Base-by-base conservation (phyloP, 2,113 vertebrate genomes). In the Acanthisitta chloris region DNA sequence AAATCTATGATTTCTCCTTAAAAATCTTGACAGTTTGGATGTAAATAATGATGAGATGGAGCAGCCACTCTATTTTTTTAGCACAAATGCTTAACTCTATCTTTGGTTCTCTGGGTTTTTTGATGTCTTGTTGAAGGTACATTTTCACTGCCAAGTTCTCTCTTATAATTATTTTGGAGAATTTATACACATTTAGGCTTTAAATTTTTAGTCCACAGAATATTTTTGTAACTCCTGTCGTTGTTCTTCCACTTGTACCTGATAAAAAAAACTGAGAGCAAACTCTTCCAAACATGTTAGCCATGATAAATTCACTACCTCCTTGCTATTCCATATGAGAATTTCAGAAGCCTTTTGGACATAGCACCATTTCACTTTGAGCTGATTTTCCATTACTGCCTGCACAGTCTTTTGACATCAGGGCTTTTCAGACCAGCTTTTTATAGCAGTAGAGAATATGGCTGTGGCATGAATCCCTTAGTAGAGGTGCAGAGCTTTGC, bases 21-120 rank as follows among this genome's bases (percentile, higher is more conserved):
- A 2, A 81, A 65, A 61, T 46, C 18, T 40, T 66, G 21, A 4
- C 38, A 45, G 4, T 76, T 62, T 80, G 71, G 42, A 62, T 54
- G 34, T 4, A 81, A 72, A 49, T 49, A 4, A 36, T 61, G 73
- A 24, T 24, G 16, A 80, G 33, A 31, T 10, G 4, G 9, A 86
- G 6, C 0, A 0, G 3, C 6, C 10, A 49, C 2, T 33, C 5
- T 16, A 14, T 67, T 67, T 69, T 76, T 36, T 57, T 11, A 49
- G 5, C 38, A 55, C 8, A 67, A 72, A 38, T 1, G 0, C 4
- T 59, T 80, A 66, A 52, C 24, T 16, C 5, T 31, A 3, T 51
- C 9, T 86, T 80, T 59, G 4, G 1, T 67, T 80, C 4, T 66
- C 28, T 46, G 3, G 43, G 14, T 59, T 66, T 74, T 70, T 90